Base-by-base conservation (phyloP, 2,888 invertebrate species). In the Aethes cnicana region DNA sequence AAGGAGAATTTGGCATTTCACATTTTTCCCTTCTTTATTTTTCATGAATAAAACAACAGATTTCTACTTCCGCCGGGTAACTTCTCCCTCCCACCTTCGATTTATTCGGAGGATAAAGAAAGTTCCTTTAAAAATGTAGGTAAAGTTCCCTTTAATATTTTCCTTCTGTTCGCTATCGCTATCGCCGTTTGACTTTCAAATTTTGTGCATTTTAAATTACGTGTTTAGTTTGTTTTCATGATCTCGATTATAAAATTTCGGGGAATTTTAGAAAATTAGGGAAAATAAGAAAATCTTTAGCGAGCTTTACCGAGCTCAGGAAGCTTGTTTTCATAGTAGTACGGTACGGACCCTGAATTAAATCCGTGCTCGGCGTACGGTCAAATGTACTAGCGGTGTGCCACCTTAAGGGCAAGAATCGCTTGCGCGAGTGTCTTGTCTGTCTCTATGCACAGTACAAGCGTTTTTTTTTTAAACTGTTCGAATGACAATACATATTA, bases 11-110 rank as follows among this genome's bases (percentile, higher is more conserved):
- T 66, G 66, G 74, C 67, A 68, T 75, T 69, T 74, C 74, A 73
- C 76, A 77, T 78, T 80, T 82, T 80, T 77, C 78, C 82, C 70
- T 74, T 70, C 72, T 81, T 81, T 77, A 74, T 84, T 84, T 85
- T 85, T 84, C 82, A 89, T 88, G 89, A 89, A 89, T 89, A 89
- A 89, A 88, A 88, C 87, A 89, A 86, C 86, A 85, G 87, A 84
- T 84, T 76, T 81, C 81, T 84, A 77, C 83, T 84, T 84, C 78
- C 82, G 79, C 63, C 74, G 80, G 68, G 73, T 76, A 81, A 83
- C 68, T 84, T 84, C 78, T 82, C 81, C 84, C 86, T 77, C 78
- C 86, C 80, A 86, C 86, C 86, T 89, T 89, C 89, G 87, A 88
- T 89, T 87, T 88, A 88, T 88, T 84, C 85, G 68, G 65, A 58